Evolutionary conservation across 2,113 vertebrate species (phyloP).

Genomic region (Romanogobio albipinnatus): DNA sequence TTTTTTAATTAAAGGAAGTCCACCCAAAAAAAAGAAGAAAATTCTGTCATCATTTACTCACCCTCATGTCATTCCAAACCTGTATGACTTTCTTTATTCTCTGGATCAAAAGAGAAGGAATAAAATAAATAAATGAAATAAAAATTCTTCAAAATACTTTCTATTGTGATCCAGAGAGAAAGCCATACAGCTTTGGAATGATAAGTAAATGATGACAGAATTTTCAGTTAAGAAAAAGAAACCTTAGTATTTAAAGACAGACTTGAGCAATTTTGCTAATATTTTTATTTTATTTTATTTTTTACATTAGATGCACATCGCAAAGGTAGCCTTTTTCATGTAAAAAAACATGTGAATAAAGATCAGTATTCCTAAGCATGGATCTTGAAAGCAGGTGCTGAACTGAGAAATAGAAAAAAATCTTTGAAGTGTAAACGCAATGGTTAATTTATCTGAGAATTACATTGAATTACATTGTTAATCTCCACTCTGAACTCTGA

Average conservation of each 20-base stretch:
- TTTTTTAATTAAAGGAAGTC: not conserved
- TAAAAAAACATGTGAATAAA: not conserved
- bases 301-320: not conserved
- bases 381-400: slow-evolving; percentile 26
- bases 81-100: not conserved
- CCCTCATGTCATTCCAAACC: not conserved
- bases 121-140: too few species aligned
- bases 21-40: not conserved
- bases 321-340: not conserved
- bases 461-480: slow-evolving; percentile 23
- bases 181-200: not conserved
- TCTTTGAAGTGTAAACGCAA: not conserved
- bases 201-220: too few species aligned
- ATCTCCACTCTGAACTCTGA: slow-evolving; percentile 26
- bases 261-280: too few species aligned
- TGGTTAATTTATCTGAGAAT: slow-evolving; percentile 33
- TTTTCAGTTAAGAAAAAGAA: not conserved
- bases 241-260: too few species aligned
- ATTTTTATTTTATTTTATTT: not conserved
- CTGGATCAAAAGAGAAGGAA: not conserved
- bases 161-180: not conserved
- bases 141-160: not conserved
- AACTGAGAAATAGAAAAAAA: not conserved
- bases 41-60: not conserved
- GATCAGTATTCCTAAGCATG: not conserved